Base-by-base conservation (phyloP, 1,140 invertebrate genomes). In the Potamilus streckersoni region DNA sequence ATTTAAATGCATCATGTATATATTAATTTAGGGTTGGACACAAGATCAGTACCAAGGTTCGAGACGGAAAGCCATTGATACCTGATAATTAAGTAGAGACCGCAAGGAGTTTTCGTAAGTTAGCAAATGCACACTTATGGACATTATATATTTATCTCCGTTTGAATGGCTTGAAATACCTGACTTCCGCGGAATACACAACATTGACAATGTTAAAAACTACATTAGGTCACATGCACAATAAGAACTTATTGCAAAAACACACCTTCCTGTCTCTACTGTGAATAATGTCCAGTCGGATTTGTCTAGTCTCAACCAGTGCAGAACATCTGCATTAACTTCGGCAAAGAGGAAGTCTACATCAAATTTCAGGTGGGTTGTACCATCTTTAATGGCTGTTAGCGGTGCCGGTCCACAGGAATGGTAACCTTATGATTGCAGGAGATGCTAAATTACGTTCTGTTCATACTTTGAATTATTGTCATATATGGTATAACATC, bases 311-410 rank as follows among this genome's bases (percentile, higher is more conserved):
- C 73, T 77, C 17, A 79, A 57, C 87, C 88, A 90, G 72, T 87
- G 82, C 92, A 95, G 17, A 95, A 92, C 90, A 81, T 95, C 94
- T 6, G 94, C 93, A 85, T 95, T 95, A 1, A 95, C 92, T 89
- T 94, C 93, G 59, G 93, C 92, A 87, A 94, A 94, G 27, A 95
- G 92, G 87, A 94, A 95, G 2, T 93, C 92, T 5, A 92, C 93
- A 82, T 95, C 94, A 81, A 94, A 95, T 60, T 92, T 89, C 78
- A 93, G 92, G 27, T 80, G 63, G 2, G 94, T 92, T 87, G 94
- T 92, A 19, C 94, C 94, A 64, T 92, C 91, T 38, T 93, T 91
- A 0, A 95, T 92, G 60, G 94, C 94, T 71, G 91, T 92, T 6
- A 93, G 83, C 0, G 93, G 93, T 0, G 92, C 91, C 38, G 93